phyloP scores from a whole-genome alignment of 2,113 vertebrate genomes.

The Sisor rabdophorus region DNA sequence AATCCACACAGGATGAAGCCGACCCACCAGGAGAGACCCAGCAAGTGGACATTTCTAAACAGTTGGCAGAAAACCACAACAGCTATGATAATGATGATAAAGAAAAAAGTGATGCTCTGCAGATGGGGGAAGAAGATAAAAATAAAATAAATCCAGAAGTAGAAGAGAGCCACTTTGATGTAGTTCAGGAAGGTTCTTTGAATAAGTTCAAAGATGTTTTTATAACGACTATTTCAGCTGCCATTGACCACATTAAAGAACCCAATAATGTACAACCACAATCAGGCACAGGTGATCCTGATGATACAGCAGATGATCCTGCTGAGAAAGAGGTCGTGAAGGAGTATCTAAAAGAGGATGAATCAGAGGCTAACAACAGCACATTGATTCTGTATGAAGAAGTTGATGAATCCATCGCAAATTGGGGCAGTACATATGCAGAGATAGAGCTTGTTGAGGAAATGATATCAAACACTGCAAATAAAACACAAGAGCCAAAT shows the following conservation, averaged over 20 bases:
- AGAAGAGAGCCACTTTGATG: slow-evolving; percentile 49
- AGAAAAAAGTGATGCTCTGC: slow-evolving; percentile 6
- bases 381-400: slow-evolving; percentile 45
- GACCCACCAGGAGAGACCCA: slow-evolving; percentile 52
- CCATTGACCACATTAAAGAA: slow-evolving; percentile 60
- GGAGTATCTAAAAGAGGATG: slow-evolving; percentile 46
- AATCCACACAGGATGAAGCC: slow-evolving; percentile 53
- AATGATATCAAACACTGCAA: slow-evolving; percentile 38
- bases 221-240: slow-evolving; percentile 48
- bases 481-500: slow-evolving; percentile 46
- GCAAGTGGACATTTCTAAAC: slow-evolving; percentile 50
- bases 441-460: slow-evolving; percentile 35
- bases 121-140: slow-evolving; percentile 39
- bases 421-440: slow-evolving; percentile 23
- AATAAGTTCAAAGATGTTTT: slow-evolving; percentile 57
- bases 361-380: slow-evolving; percentile 41
- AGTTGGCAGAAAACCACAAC: slow-evolving; percentile 44
- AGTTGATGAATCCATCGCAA: slow-evolving; percentile 30
- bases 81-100: slow-evolving; percentile 31
- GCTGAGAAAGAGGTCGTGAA: slow-evolving; percentile 45
- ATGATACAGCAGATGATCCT: slow-evolving; percentile 23
- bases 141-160: slow-evolving; percentile 23
- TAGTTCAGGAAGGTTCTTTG: slow-evolving; percentile 57
- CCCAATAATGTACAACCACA: slow-evolving; percentile 46
- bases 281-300: slow-evolving; percentile 39